Evolutionary conservation across 2,888 invertebrate genomes (phyloP), one percentile per base, ranked within the genome.

Genomic region (Meta bourneti): DNA sequence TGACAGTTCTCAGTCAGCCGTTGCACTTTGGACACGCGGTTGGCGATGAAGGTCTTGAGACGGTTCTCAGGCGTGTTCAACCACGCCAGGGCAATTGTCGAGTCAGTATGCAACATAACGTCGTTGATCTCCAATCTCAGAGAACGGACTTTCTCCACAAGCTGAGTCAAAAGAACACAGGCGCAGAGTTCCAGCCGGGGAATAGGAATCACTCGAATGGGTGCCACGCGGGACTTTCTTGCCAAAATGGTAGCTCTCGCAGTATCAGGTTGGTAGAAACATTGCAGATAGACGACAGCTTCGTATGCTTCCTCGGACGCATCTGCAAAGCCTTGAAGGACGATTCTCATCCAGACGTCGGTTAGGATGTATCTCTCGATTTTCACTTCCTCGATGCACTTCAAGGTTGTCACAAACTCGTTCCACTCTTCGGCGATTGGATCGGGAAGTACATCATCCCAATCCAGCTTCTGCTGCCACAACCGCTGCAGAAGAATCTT

Each of bases 191-290:
- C 49, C 49, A 72, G 72, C 19, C 82, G 19, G 6, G 82, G 71
- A 16, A 48, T 34, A 5, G 75, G 75, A 34, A 61, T 34, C 4
- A 61, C 61, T 61, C 48, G 6, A 61, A 69, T n/a, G 20, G 78
- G 86, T 19, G 75, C 11, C 6, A 61, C 85, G 7, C 77, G 85
- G 54, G 72, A 69, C 11, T 85, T 85, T n/a, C 61, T 77, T 8
- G 70, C 70, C 52, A 78, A 1, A 5, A 70, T 69, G 16, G 69
- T 51, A 7, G n/a, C 48, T 34, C 34, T 78, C 49, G 70, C 49
- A 7, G 7, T 8, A 61, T 16, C 1, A 4, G 2, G 1, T 54
- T 11, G 7, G n/a, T 16, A 71, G 71, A 16, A 0, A 16, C 34
- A 34, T 61, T 61, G 75, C 6, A 75, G 0, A 13, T 71, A 19